Conservation (phyloP, 2,888 invertebrate species). For the Nudaria mundana region DNA sequence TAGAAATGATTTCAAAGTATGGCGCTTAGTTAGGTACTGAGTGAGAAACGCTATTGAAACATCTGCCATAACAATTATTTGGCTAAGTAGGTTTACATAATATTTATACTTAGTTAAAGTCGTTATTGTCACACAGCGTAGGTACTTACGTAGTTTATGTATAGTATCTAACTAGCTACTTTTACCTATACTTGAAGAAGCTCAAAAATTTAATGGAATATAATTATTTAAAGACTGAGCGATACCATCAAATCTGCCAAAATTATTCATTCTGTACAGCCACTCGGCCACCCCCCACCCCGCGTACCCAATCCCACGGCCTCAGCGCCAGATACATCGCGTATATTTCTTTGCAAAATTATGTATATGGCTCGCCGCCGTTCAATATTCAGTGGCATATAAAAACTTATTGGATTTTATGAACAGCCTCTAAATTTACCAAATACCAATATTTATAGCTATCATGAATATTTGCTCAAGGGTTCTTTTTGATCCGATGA, state of each 20-base stretch:
- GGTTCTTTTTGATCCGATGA: neutral
- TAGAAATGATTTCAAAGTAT: too few relatives aligned
- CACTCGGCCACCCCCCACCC: conserved; percentile 14
- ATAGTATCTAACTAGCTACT: too few relatives aligned
- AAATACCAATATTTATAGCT: conserved; percentile 9
- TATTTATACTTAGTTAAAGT: too few relatives aligned
- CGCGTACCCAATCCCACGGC: conserved; percentile 22
- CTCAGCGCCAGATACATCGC: conserved; percentile 23
- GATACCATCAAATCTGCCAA: conserved; percentile 9
- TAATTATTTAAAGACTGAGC: too few relatives aligned
- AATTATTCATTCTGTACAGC: conserved; percentile 28
- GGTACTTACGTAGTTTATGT: too few relatives aligned
- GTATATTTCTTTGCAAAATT: conserved; percentile 53
- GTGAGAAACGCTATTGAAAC: too few relatives aligned
- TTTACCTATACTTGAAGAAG: neutral
- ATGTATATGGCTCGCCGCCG: conserved; percentile 40
- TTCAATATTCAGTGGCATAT: conserved; percentile 70
- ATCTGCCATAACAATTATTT: too few relatives aligned
- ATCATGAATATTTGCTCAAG: conserved; percentile 2
- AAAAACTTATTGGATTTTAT: conserved; percentile 59
- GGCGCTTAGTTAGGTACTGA: too few relatives aligned
- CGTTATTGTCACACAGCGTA: too few relatives aligned
- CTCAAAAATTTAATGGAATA: neutral
- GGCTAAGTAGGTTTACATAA: too few relatives aligned
- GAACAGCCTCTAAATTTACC: conserved; percentile 49